Conservation (phyloP, 1,140 invertebrate genomes). For the Aphidius ervi region DNA sequence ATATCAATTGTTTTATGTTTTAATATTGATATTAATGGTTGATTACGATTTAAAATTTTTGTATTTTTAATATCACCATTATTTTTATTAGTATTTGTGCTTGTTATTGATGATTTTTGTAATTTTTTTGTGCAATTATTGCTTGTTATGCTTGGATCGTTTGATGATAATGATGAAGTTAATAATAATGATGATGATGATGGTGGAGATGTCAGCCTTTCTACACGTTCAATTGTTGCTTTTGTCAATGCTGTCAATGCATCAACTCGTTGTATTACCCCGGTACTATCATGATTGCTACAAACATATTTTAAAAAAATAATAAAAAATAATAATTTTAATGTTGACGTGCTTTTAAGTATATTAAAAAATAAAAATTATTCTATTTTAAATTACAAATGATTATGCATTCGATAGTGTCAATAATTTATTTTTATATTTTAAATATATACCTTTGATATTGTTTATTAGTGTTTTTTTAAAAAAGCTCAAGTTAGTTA, state of each 20-base stretch:
- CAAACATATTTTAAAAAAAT: slow-evolving; percentile 5
- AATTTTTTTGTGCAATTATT: slow-evolving; percentile 15
- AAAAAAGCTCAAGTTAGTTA: too few species aligned
- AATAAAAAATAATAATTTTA: slow-evolving; percentile 9
- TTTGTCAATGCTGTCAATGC: slow-evolving; percentile 63
- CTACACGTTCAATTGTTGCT: slow-evolving; percentile 64
- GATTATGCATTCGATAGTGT: too few species aligned
- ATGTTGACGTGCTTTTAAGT: neutral
- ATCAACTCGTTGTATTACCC: slow-evolving; percentile 60
- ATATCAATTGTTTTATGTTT: slow-evolving; percentile 61
- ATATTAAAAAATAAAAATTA: neutral
- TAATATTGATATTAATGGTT: slow-evolving; percentile 67
- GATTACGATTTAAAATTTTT: slow-evolving; percentile 35
- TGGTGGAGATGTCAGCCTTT: slow-evolving; percentile 50
- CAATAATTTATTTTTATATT: too few species aligned
- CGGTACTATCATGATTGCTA: slow-evolving; percentile 32
- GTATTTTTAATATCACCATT: slow-evolving; percentile 41
- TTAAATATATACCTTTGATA: too few species aligned
- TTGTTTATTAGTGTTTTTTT: too few species aligned
- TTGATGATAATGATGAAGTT: neutral
- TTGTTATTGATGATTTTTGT: slow-evolving; percentile 1
- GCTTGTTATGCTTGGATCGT: slow-evolving; percentile 31
- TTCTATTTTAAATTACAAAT: too few species aligned
- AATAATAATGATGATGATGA: too few species aligned
- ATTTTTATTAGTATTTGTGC: slow-evolving; percentile 34